phyloP scores from a whole-genome alignment of 1,140 invertebrate species.

The Temnothorax nylanderi region DNA sequence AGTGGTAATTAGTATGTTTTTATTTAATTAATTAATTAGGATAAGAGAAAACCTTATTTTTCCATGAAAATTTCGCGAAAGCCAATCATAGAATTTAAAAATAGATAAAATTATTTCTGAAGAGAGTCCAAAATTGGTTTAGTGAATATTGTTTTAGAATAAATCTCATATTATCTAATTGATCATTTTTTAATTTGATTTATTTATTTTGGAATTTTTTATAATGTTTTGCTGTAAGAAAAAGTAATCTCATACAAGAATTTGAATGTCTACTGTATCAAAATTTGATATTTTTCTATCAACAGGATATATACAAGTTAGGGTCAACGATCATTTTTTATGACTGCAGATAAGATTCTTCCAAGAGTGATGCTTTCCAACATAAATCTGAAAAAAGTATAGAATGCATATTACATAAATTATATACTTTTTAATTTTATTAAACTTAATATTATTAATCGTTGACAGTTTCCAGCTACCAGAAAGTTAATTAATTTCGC shows the following conservation, averaged over 20 bases:
- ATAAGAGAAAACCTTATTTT: neutral
- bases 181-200: neutral
- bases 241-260: neutral
- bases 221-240: neutral
- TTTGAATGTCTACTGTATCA: neutral
- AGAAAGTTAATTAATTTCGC: neutral
- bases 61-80: neutral
- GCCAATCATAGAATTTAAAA: neutral
- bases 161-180: neutral
- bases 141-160: neutral
- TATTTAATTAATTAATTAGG: neutral
- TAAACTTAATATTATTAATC: neutral
- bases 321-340: slow-evolving; percentile 37
- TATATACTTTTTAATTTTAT: slow-evolving; percentile 3
- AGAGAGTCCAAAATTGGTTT: neutral
- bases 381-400: neutral
- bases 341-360: slow-evolving; percentile 4
- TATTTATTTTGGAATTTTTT: neutral
- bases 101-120: neutral
- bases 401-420: neutral
- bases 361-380: neutral
- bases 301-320: neutral
- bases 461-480: neutral
- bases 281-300: neutral
- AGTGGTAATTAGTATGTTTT: neutral